Evolutionary conservation across 2,888 invertebrate genomes (phyloP), one percentile per base, ranked within the genome.

Genomic region (Ethmia dodecea): DNA sequence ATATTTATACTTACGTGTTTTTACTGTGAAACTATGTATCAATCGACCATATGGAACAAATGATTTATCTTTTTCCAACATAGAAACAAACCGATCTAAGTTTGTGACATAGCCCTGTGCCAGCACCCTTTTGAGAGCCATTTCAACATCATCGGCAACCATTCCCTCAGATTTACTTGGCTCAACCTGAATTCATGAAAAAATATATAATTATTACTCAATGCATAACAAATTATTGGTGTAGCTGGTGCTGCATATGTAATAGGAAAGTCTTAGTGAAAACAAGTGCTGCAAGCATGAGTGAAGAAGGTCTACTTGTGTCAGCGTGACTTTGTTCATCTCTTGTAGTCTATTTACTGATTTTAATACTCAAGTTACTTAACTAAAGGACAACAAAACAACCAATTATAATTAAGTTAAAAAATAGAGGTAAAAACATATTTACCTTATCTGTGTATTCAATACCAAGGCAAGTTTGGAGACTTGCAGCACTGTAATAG

Each of bases 391-490:
- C n/a, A n/a, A n/a, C n/a, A n/a, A n/a, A n/a, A n/a, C n/a, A n/a
- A n/a, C n/a, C n/a, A n/a, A n/a, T n/a, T n/a, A n/a, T n/a, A n/a
- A n/a, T n/a, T n/a, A n/a, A n/a, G n/a, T n/a, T n/a, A n/a, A n/a
- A n/a, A n/a, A n/a, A n/a, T n/a, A n/a, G n/a, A n/a, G n/a, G n/a
- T n/a, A n/a, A n/a, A n/a, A n/a, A n/a, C n/a, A n/a, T n/a, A n/a
- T 22, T 11, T 28, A 92, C 88, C 77, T 92, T 92, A 34, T 92
- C 91, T 6, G 89, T 80, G 64, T 93, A 96, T 31, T 89, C 89
- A 52, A 95, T 88, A 33, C 91, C 92, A 32, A 97, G 76, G 62
- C 93, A 98, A 34, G 95, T 93, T 54, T 92, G 91, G 39, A 97
- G 86, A 42, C 91, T 91, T 12, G 92, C 93, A 34, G 96, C 95